Conservation (phyloP, 2,888 invertebrate species). For the Pseudococcus viburni region DNA sequence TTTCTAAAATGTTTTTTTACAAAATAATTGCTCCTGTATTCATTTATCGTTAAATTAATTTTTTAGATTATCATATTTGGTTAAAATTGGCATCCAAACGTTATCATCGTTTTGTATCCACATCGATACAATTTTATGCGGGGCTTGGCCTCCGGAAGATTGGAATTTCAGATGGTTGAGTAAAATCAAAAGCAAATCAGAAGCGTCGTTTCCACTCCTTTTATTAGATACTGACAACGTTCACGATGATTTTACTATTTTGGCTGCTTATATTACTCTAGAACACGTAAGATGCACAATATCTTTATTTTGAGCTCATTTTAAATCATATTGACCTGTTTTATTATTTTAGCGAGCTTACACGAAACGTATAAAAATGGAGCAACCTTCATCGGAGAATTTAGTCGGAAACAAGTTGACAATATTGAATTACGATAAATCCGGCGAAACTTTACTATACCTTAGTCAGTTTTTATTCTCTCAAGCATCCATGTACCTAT, state of each 20-base stretch:
- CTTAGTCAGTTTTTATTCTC: constrained; percentile 54
- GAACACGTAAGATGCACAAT: constrained; percentile 37
- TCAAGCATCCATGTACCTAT: constrained; percentile 58
- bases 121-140: constrained; percentile 47
- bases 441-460: constrained; percentile 47
- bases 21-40: no score
- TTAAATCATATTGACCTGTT: not conserved
- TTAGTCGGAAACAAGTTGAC: constrained; percentile 52
- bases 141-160: constrained; percentile 58
- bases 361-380: constrained; percentile 59
- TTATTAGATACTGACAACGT: constrained; percentile 53
- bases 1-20: not conserved
- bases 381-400: constrained; percentile 22
- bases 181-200: constrained; percentile 50
- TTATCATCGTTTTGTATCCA: constrained; percentile 56
- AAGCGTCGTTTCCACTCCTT: constrained; percentile 56
- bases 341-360: constrained; percentile 36
- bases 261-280: constrained; percentile 53
- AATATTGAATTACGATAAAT: constrained; percentile 46
- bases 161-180: constrained; percentile 64
- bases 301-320: not conserved
- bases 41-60: not conserved
- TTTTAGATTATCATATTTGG: constrained; percentile 46
- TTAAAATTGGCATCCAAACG: constrained; percentile 61
- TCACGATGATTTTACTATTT: constrained; percentile 61